Evolutionary conservation across 2,888 invertebrate genomes (phyloP).

Genomic region (Drosophila sordidapex): DNA sequence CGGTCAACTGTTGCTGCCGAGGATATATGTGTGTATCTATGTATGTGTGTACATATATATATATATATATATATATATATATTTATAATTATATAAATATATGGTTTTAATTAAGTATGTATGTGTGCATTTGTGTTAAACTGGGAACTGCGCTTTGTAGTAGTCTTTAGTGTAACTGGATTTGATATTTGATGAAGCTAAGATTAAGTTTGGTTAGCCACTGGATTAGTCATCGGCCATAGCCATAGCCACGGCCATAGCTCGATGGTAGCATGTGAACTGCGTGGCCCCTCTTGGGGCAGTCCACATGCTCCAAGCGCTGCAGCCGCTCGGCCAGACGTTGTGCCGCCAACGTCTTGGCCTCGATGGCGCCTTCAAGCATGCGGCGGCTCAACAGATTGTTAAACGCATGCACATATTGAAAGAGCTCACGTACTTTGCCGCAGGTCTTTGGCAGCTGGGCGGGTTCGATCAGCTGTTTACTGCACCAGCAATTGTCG

Average conservation of each 20-base stretch:
- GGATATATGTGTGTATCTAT: conserved; percentile 16
- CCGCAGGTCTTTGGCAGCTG: conserved; percentile 77
- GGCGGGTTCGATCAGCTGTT: conserved; percentile 83
- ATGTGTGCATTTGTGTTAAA: conserved; percentile 2
- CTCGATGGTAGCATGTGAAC: conserved; percentile 27
- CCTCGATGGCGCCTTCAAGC: conserved; percentile 71
- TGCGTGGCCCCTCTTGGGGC: conserved; percentile 56
- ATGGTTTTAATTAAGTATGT: neutral
- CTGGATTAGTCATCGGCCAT: conserved; percentile 44
- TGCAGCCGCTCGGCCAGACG: conserved; percentile 75
- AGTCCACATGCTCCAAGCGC: conserved; percentile 63
- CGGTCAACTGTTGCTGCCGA: conserved; percentile 5
- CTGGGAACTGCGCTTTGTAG: conserved; percentile 22
- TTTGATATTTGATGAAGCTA: neutral
- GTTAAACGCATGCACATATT: conserved; percentile 76
- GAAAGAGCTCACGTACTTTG: conserved; percentile 82
- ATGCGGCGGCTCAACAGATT: conserved; percentile 76
- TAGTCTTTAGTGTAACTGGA: conserved; percentile 11
- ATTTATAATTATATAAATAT: neutral
- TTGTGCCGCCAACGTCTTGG: conserved; percentile 68
- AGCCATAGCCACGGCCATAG: conserved; percentile 30
- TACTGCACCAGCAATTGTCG: conserved; percentile 83
- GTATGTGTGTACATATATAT: neutral
- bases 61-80: too few species aligned
- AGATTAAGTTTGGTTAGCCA: conserved; percentile 14